A percentile compares a stretch with the other conserved stretches of the same genome.
These are phyloP conservation scores for Lithodes maja DNA, from an alignment of 2,888 invertebrate species.

Conservation along the genomic window DNA sequence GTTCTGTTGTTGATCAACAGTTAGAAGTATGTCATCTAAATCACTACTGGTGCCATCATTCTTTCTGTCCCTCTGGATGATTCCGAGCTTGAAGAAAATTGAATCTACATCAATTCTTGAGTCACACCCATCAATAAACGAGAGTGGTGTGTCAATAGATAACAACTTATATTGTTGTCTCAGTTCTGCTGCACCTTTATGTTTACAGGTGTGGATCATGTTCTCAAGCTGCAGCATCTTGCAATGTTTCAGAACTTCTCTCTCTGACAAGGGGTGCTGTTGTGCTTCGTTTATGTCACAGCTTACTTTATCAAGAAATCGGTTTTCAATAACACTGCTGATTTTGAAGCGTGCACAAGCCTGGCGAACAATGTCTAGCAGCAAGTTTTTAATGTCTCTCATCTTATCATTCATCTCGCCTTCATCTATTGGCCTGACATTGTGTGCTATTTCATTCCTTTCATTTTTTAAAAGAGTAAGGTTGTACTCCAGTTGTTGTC, in stretches of 20 bases:
- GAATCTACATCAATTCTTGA: background rate
- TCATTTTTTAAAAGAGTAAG: background rate
- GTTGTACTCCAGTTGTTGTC: background rate
- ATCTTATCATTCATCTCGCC: background rate
- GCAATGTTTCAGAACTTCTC: background rate
- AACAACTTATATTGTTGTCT: background rate
- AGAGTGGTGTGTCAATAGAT: background rate
- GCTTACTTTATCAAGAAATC: background rate
- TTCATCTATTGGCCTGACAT: background rate
- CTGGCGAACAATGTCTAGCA: background rate
- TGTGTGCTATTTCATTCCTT: conserved; percentile 14
- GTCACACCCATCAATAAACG: background rate
- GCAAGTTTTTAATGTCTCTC: background rate
- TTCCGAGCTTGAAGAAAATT: background rate
- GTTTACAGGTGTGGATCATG: too few species aligned
- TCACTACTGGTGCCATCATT: background rate
- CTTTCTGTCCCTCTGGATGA: background rate
- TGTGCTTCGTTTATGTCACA: background rate
- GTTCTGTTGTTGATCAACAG: background rate
- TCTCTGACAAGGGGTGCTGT: background rate
- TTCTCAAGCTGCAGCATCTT: background rate
- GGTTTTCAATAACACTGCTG: background rate
- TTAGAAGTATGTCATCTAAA: background rate
- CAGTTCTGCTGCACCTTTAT: background rate
- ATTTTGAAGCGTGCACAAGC: background rate